Base-by-base conservation (phyloP, 2,113 vertebrate species). In the Halichoeres trimaculatus region DNA sequence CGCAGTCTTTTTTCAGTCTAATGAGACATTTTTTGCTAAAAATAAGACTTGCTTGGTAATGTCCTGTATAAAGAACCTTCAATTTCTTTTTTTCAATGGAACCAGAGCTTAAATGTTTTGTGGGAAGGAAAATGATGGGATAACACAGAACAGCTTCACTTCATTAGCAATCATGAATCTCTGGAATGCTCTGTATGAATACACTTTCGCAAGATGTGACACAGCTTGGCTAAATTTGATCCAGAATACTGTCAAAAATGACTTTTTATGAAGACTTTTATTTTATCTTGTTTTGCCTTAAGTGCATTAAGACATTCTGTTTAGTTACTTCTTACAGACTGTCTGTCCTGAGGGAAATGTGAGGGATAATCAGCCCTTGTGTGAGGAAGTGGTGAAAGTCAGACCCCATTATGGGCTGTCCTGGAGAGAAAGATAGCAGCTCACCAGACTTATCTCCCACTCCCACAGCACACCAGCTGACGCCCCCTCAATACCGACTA, bases 401-500 rank as follows among this genome's bases (percentile, higher is more conserved):
- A 81, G 71, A 75, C 77, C 62, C 82, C 45, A 59, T 45, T 70
- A 38, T 30, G 78, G 85, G 75, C 70, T 75, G 78, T 71, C 70
- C 85, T 92, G 85, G 81, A 24, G 60, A 17, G 13, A 73, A 72
- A 85, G 93, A 95, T 94, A 94, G 70, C 67, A 81, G 72, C 23
- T 71, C 67, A 78, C 30, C 24, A 64, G 11, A 79, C 89, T 93
- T 94, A 94, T 94, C 94, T 92, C 67, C 71, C 51, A 50, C 64
- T 70, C 55, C 85, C 90, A 93, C 74, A 62, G 72, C 64, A 67
- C 19, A n/a, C 58, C 43, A 79, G 60, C 50, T 40, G 51, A 60
- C 62, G 20, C 53, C 40, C 54, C 74, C 53, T 35, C 34, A 35
- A 13, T 1, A 19, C 24, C 72, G 34, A 65, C n/a, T n/a, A 2